Evolutionary conservation across 2,888 invertebrate species (phyloP).

Genomic region (Torymus aiolomorphi): DNA sequence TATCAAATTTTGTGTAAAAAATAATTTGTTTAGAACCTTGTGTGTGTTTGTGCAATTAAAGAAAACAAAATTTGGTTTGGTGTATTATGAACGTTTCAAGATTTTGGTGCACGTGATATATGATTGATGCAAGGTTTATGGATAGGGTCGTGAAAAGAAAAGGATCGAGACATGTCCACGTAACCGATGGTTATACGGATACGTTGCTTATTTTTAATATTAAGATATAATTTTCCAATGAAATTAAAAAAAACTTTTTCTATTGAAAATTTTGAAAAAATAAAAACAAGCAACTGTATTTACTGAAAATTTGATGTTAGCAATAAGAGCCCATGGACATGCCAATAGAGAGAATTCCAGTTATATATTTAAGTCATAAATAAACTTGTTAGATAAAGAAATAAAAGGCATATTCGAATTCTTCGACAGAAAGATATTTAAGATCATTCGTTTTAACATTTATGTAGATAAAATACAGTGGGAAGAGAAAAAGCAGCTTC

Average conservation of each 20-base stretch:
- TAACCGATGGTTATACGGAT: conserved; percentile 17
- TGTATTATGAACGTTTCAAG: conserved; percentile 48
- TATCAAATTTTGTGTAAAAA: conserved; percentile 28
- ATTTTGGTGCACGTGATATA: conserved; percentile 55
- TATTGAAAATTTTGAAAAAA: neutral
- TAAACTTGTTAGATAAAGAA: conserved; percentile 44
- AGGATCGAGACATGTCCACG: conserved; percentile 44
- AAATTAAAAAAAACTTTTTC: neutral
- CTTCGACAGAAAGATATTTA: conserved; percentile 43
- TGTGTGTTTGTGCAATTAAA: conserved; percentile 51
- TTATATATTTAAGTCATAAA: conserved; percentile 53
- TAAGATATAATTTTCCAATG: neutral
- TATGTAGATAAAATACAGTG: conserved; percentile 51
- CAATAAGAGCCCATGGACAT: conserved; percentile 48
- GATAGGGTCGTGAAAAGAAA: conserved; percentile 37
- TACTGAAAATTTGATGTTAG: conserved; percentile 15
- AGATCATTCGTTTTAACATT: conserved; percentile 53
- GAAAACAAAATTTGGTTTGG: conserved; percentile 41
- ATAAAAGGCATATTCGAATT: conserved; percentile 30
- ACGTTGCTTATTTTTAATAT: conserved; percentile 31
- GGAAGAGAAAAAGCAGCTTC: conserved; percentile 47
- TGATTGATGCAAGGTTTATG: conserved; percentile 55
- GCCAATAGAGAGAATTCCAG: conserved; percentile 44
- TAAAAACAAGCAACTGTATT: conserved; percentile 11
- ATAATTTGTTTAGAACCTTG: conserved; percentile 43